Base-by-base conservation (phyloP, 2,797 vertebrate genomes). In the Pipistrellus kuhlii region DNA sequence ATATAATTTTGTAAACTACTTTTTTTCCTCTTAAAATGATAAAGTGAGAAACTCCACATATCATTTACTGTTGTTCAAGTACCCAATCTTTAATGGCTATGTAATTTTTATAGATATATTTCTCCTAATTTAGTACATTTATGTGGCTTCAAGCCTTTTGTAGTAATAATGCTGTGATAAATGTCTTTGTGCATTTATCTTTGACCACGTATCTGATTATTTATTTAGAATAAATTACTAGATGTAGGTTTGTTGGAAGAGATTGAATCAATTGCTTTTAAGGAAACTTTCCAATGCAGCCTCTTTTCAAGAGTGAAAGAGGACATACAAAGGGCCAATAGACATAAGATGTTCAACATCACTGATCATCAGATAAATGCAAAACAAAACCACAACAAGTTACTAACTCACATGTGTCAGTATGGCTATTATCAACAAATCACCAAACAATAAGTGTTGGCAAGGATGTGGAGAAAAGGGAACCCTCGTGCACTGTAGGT, bases 11-110 rank as follows among this genome's bases (percentile, higher is more conserved):
- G 53, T 62, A 90, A 95, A 41, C 32, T 87, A 64, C 21, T 82
- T 77, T 92, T 48, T 41, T 90, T 76, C 44, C 44, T 76, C 18
- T 88, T 72, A 71, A 95, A 84, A 89, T 92, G 78, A 48, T 71
- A 78, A 90, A 85, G 20, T 46, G 12, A 57, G n/a, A 8, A 83
- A 30, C 46, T 53, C 14, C 9, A 62, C 2, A 51, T 77, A 59
- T 64, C 12, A 80, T 30, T 90, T 59, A 59, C 57, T 64, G 2
- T 72, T 51, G 11, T 59, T 93, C 46, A 88, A 75, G 13, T 64
- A 62, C 20, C 9, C 3, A 53, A 1, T 75, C 15, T 93, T 86
- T 75, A 76, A 76, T 21, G 23, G 41, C 48, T 76, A 72, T 41
- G 18, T 80, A 20, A 94, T 64, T 88, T 85, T 55, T 21, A 35